These are phyloP conservation scores for Phoenicopterus ruber DNA, from an alignment of 2,113 vertebrate species.

Conservation along the genomic window DNA sequence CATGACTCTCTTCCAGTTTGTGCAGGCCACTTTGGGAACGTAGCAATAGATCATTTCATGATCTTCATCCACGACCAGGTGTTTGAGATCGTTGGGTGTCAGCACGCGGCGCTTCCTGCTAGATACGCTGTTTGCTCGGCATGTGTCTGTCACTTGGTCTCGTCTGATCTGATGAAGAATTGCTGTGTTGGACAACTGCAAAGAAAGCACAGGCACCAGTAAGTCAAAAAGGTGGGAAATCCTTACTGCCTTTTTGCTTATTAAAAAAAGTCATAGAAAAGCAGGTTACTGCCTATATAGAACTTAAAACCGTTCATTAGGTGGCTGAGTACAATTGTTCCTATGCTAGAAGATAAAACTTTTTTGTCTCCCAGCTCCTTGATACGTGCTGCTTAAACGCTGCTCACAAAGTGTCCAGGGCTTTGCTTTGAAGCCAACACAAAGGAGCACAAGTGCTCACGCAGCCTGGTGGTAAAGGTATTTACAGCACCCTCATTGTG, in stretches of 20 bases:
- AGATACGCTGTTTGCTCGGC: constrained; percentile 81
- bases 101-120: constrained; percentile 90
- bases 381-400: neutral
- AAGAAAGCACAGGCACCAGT: constrained; percentile 52
- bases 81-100: constrained; percentile 91
- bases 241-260: neutral
- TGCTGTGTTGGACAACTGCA: constrained; percentile 83
- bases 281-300: neutral
- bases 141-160: constrained; percentile 88
- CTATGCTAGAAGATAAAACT: neutral
- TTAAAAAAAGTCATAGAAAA: neutral
- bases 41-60: constrained; percentile 98
- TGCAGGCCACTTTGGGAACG: constrained; percentile 98
- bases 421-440: neutral
- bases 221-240: neutral
- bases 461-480: neutral
- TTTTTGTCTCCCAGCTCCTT: neutral
- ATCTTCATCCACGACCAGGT: constrained; percentile 95
- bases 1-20: constrained; percentile 99
- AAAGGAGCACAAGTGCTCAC: neutral
- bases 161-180: constrained; percentile 89
- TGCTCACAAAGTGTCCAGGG: neutral
- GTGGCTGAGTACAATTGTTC: neutral
- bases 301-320: neutral
- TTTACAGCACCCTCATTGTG: neutral